Conservation (phyloP, 2,797 vertebrate genomes). For the Anabacerthia variegaticeps region DNA sequence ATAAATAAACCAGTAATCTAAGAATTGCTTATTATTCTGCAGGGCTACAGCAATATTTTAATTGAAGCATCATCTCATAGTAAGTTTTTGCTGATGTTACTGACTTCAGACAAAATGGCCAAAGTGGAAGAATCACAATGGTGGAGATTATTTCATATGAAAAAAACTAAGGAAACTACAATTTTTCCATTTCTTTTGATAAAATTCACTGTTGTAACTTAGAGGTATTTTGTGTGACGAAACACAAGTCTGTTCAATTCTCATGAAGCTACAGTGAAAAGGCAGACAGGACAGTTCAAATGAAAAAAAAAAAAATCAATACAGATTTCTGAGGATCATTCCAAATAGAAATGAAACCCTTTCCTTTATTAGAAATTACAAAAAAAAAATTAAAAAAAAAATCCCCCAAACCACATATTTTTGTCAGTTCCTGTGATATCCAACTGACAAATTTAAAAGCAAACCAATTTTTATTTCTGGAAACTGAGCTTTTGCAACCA, state of each 20-base stretch:
- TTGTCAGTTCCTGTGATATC: neutral
- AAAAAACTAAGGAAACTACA: neutral
- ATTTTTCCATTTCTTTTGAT: neutral
- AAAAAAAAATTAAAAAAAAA: neutral
- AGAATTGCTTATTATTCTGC: neutral
- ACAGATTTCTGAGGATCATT: neutral
- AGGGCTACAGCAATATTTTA: neutral
- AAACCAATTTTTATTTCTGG: neutral
- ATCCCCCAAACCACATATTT: neutral
- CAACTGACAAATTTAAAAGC: neutral
- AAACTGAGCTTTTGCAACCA: neutral
- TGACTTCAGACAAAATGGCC: neutral
- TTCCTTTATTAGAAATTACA: neutral
- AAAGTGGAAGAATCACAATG: neutral
- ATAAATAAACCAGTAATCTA: neutral
- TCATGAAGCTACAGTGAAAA: neutral
- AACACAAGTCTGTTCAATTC: neutral
- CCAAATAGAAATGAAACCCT: neutral
- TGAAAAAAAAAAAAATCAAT: neutral
- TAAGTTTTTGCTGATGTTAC: neutral
- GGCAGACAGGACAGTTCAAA: neutral
- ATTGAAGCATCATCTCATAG: neutral
- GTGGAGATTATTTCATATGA: neutral
- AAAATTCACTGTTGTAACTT: neutral
- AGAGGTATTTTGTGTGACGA: neutral